Evolutionary conservation across 2,888 invertebrate species (phyloP).

Genomic region (Eristalis intricaria): DNA sequence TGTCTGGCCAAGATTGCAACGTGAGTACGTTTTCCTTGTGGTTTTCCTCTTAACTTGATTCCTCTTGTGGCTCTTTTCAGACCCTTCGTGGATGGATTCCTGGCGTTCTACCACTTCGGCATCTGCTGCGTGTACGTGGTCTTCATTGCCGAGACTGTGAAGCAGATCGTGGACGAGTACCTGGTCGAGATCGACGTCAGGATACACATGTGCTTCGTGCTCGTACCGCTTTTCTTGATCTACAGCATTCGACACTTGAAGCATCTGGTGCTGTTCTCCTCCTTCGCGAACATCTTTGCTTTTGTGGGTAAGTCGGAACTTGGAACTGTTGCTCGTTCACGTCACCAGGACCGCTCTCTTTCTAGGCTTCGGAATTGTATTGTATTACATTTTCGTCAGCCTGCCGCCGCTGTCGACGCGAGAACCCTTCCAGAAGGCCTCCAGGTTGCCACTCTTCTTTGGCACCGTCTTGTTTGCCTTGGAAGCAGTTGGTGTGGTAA

Average conservation of each 20-base stretch:
- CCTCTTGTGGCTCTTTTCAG: constrained; percentile 81
- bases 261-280: constrained; percentile 94
- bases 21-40: constrained; percentile 74
- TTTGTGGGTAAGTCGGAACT: constrained; percentile 83
- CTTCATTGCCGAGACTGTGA: constrained; percentile 93
- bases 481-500: constrained; percentile 92
- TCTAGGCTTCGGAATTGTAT: constrained; percentile 87
- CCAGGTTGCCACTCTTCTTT: constrained; percentile 91
- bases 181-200: constrained; percentile 82
- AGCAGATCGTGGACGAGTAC: constrained; percentile 88
- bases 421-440: constrained; percentile 81
- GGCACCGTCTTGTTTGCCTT: constrained; percentile 96
- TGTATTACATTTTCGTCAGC: constrained; percentile 91
- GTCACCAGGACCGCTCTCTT: neutral
- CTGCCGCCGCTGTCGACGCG: constrained; percentile 82
- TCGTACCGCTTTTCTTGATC: constrained; percentile 87
- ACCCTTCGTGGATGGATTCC: constrained; percentile 89
- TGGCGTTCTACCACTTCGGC: constrained; percentile 96
- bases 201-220: constrained; percentile 83
- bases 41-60: neutral
- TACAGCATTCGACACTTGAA: constrained; percentile 90
- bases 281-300: constrained; percentile 94
- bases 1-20: constrained; percentile 84
- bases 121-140: constrained; percentile 99
- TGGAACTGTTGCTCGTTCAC: too few species aligned